A percentile compares a stretch with the other conserved stretches of the same genome.
Evolutionary conservation across 2,113 vertebrate genomes (phyloP).

Genomic region (Oreochromis spilurus): DNA sequence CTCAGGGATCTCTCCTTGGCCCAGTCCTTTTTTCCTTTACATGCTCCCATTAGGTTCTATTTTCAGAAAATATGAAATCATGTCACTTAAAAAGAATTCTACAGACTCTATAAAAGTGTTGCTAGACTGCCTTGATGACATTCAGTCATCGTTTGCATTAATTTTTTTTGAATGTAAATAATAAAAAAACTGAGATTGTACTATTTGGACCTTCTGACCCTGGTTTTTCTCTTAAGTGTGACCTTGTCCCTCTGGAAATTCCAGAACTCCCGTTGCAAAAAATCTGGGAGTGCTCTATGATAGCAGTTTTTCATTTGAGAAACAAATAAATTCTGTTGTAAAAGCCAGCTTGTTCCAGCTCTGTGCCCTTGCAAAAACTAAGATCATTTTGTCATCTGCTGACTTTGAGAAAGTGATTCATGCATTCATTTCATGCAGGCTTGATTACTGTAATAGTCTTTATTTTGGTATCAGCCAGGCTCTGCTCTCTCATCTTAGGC

Average conservation of each 20-base stretch:
- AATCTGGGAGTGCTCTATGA: background rate
- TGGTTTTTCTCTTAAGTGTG: background rate
- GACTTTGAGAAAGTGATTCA: background rate
- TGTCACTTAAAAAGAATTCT: background rate
- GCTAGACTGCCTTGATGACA: background rate
- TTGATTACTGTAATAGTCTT: background rate
- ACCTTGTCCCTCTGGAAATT: background rate
- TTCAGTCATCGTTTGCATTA: background rate
- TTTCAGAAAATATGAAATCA: background rate
- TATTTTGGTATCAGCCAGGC: background rate
- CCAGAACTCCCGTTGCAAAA: background rate
- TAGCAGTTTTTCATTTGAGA: background rate
- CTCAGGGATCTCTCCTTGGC: background rate
- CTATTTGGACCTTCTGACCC: accelerated
- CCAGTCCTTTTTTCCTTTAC: background rate
- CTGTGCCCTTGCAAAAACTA: background rate
- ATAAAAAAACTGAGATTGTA: background rate
- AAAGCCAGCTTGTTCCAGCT: background rate
- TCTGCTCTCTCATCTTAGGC: background rate
- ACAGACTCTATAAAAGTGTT: background rate
- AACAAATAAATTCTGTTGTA: background rate
- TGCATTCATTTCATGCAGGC: background rate
- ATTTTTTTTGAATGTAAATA: background rate
- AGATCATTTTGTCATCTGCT: background rate
- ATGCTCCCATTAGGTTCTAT: background rate